Percentiles rank a stretch among this genome's conserved stretches.
Conservation (phyloP, 2,113 vertebrate species). For the Apteryx mantelli region DNA sequence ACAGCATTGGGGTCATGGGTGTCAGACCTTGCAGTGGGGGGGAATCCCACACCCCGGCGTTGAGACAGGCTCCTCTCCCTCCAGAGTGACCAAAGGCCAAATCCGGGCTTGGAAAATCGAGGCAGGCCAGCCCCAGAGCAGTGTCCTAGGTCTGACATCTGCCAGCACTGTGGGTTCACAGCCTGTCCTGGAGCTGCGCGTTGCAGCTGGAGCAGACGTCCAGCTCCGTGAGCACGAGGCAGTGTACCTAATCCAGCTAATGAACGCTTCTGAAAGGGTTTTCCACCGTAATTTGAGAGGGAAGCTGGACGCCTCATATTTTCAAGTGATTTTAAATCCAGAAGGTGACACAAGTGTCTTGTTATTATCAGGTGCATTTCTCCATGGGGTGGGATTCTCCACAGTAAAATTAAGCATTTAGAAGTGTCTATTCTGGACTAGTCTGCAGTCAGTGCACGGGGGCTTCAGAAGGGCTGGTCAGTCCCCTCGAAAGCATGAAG, state of each 20-base stretch:
- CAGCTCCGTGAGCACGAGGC: fast-evolving
- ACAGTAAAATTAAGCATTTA: neutral
- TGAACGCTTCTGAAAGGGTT: neutral
- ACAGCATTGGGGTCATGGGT: fast-evolving
- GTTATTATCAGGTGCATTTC: neutral
- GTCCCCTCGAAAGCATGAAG: neutral
- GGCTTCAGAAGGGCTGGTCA: neutral
- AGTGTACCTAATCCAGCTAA: neutral
- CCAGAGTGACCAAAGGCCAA: too few species aligned
- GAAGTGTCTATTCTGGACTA: neutral
- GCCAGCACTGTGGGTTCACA: fast-evolving
- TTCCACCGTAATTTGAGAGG: neutral
- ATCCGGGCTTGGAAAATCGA: neutral
- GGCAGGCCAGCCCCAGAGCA: neutral
- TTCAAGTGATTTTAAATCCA: constrained; percentile 10
- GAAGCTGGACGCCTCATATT: neutral
- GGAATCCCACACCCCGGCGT: neutral
- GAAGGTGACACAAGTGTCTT: neutral
- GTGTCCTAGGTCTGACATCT: neutral
- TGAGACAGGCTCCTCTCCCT: neutral
- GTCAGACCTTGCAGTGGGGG: neutral
- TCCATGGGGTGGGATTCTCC: neutral
- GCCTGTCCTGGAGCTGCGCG: neutral
- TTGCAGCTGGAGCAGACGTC: neutral
- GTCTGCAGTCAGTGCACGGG: fast-evolving